phyloP scores from a whole-genome alignment of 2,797 vertebrate species.

The Pteropus rufus region DNA sequence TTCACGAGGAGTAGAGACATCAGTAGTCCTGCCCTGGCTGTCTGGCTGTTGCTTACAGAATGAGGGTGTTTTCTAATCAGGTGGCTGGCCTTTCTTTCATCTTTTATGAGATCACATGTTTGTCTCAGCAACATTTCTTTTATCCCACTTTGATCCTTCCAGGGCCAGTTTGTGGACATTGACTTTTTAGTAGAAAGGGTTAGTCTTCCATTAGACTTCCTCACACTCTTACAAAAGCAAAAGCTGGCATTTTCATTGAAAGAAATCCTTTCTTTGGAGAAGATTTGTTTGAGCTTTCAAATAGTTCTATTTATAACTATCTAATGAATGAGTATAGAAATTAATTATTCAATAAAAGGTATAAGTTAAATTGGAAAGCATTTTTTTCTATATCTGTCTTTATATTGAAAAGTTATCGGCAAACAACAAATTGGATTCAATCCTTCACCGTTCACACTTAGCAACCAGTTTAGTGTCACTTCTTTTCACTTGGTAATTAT shows the following conservation, averaged over 20 bases:
- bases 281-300: background rate
- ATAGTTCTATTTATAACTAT: background rate
- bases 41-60: background rate
- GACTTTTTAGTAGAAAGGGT: background rate
- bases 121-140: background rate
- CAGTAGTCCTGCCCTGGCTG: background rate
- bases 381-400: background rate
- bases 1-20: background rate
- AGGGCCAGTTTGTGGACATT: background rate
- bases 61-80: background rate
- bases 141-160: background rate
- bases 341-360: background rate
- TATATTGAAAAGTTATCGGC: background rate
- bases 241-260: background rate
- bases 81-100: background rate
- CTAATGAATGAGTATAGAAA: background rate
- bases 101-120: background rate
- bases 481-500: background rate
- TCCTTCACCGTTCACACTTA: background rate
- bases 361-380: background rate
- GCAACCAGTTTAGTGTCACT: background rate
- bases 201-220: background rate
- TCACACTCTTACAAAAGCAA: background rate
- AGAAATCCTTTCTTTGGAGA: background rate
- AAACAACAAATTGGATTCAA: background rate